Evolutionary conservation across 37 sponge, comb jelly and placozoan genomes (phyloP).

Genomic region (Chondrilla cf. caribensis): DNA sequence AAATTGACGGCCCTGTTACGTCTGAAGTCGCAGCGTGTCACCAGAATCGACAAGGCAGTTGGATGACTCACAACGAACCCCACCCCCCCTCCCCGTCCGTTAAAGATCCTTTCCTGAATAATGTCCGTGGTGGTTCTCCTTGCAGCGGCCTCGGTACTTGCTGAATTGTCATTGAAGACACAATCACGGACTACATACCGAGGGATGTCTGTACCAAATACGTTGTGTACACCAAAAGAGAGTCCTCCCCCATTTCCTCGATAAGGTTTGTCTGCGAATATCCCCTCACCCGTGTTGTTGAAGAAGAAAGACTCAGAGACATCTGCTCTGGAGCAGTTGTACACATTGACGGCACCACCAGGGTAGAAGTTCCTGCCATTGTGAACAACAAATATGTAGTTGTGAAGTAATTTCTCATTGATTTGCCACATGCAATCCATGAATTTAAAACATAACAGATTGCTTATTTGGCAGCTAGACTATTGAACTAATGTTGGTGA

Average conservation of each 20-base stretch:
- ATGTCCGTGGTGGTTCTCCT: slow-evolving; percentile 25
- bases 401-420: too few relatives aligned
- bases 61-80: slow-evolving; percentile 49
- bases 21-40: slow-evolving; percentile 27
- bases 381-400: too few relatives aligned
- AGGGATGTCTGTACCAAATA: neutral
- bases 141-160: slow-evolving; percentile 38
- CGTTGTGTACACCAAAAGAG: slow-evolving; percentile 9
- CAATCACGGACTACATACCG: slow-evolving; percentile 24
- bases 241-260: slow-evolving; percentile 16
- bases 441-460: too few relatives aligned
- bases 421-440: too few relatives aligned
- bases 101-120: slow-evolving; percentile 39
- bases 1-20: slow-evolving; percentile 48
- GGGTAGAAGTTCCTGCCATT: neutral
- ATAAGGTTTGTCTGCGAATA: neutral
- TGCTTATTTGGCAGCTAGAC: too few relatives aligned
- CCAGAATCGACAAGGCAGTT: slow-evolving; percentile 5
- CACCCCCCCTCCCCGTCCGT: slow-evolving; percentile 63
- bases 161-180: slow-evolving; percentile 37
- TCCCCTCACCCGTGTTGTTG: slow-evolving; percentile 14
- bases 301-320: neutral
- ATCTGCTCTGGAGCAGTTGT: neutral
- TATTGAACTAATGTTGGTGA: too few relatives aligned
- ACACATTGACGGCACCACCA: slow-evolving; percentile 8